Evolutionary conservation across 2,888 invertebrate species (phyloP).

Genomic region (Augochlorella aurata): DNA sequence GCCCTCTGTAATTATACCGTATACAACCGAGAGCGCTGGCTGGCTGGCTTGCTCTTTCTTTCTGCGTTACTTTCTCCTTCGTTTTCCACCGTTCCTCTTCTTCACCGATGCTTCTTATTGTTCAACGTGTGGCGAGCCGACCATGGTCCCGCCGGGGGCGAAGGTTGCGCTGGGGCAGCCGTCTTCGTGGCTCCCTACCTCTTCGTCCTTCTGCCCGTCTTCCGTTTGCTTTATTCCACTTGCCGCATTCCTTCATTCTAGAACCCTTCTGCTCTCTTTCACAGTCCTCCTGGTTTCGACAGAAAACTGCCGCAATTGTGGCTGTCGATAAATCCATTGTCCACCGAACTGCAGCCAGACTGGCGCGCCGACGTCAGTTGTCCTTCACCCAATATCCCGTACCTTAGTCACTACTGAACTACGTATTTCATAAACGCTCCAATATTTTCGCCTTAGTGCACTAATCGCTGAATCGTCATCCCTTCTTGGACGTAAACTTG

Average conservation of each 20-base stretch:
- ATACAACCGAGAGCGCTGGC: constrained; percentile 62
- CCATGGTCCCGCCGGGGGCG: constrained; percentile 72
- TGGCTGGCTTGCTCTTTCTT: constrained; percentile 61
- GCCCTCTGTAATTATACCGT: constrained; percentile 77
- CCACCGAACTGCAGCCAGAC: no score
- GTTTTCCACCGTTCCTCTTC: constrained; percentile 61
- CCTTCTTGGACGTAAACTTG: no score
- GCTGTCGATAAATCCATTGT: neutral
- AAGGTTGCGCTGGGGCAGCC: constrained; percentile 66
- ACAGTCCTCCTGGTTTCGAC: no score
- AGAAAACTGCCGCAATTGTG: no score
- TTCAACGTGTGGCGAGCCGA: constrained; percentile 63
- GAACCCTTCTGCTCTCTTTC: neutral
- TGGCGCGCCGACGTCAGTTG: no score
- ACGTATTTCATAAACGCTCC: no score
- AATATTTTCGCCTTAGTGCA: no score
- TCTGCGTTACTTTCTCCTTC: constrained; percentile 62
- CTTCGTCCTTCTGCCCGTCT: constrained; percentile 34
- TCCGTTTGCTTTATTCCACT: constrained; percentile 47
- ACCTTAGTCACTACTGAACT: no score
- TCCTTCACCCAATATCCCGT: no score
- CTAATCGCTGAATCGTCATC: no score
- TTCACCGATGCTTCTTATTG: constrained; percentile 65
- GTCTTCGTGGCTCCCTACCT: constrained; percentile 56
- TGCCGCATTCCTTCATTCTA: constrained; percentile 3